Evolutionary conservation across 2,113 vertebrate species (phyloP).

Genomic region (Ammodramus savannarum): DNA sequence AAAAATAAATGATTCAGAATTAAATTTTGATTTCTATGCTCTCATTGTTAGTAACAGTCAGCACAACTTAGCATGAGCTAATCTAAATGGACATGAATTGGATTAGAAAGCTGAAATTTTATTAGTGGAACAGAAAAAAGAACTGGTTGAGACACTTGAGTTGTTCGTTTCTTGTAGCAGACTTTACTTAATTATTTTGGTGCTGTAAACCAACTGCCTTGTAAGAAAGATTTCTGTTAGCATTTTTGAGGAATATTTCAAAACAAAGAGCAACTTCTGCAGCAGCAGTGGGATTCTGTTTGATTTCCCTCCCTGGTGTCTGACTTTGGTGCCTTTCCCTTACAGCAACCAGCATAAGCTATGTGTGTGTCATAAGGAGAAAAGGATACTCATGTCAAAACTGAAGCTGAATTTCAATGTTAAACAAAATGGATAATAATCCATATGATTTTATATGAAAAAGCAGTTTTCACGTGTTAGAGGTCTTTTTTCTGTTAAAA

Average conservation of each 20-base stretch:
- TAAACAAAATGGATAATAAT: neutral
- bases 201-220: slow-evolving; percentile 22
- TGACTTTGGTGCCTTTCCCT: neutral
- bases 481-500: neutral
- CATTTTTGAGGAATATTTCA: slow-evolving; percentile 34
- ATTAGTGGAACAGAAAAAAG: slow-evolving; percentile 61
- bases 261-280: slow-evolving; percentile 26
- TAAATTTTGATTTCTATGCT: slow-evolving; percentile 56
- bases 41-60: slow-evolving; percentile 44
- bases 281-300: neutral
- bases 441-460: neutral
- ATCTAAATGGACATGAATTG: slow-evolving; percentile 53
- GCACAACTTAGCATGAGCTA: neutral
- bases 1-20: slow-evolving; percentile 62
- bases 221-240: slow-evolving; percentile 30
- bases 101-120: slow-evolving; percentile 69
- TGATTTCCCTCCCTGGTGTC: neutral
- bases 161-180: slow-evolving; percentile 46
- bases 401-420: neutral
- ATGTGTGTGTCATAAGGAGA: neutral
- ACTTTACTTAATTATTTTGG: slow-evolving; percentile 38
- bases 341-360: neutral
- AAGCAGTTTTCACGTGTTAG: neutral
- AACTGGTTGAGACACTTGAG: slow-evolving; percentile 26
- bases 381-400: neutral